These are phyloP conservation scores for Ciconia stormi DNA, from an alignment of 2,113 vertebrate genomes.

Conservation along the genomic window DNA sequence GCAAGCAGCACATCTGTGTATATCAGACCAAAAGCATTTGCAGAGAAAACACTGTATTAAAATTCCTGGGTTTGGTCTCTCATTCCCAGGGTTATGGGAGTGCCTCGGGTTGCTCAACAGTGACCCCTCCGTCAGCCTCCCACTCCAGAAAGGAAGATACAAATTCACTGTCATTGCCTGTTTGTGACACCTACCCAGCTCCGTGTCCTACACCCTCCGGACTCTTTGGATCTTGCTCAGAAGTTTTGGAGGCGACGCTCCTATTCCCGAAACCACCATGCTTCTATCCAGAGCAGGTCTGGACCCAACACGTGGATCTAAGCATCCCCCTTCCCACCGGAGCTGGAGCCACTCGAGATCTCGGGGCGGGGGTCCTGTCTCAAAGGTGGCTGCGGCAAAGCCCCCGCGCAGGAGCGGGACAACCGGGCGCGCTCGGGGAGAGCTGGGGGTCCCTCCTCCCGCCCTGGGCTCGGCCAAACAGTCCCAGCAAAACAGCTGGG, in stretches of 20 bases:
- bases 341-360: background rate
- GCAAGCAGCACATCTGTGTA: constrained; percentile 55
- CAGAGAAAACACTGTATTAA: constrained; percentile 61
- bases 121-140: constrained; percentile 37
- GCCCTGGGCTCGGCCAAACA: background rate
- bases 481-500: background rate
- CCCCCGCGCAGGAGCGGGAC: rapidly evolving
- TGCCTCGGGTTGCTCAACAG: constrained; percentile 23
- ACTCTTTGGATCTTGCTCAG: background rate
- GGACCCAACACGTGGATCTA: background rate
- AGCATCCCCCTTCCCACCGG: background rate
- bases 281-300: background rate
- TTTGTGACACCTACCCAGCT: background rate
- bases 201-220: background rate
- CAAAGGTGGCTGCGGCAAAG: background rate
- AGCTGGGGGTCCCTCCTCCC: background rate
- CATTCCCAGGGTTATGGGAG: constrained; percentile 30
- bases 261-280: background rate
- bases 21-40: constrained; percentile 51
- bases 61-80: constrained; percentile 47
- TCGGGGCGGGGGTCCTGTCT: background rate
- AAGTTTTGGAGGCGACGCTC: background rate
- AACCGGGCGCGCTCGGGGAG: background rate
- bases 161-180: background rate
- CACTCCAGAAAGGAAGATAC: background rate